Conservation (phyloP, 2,113 vertebrate species). For the Erythrocebus patas region DNA sequence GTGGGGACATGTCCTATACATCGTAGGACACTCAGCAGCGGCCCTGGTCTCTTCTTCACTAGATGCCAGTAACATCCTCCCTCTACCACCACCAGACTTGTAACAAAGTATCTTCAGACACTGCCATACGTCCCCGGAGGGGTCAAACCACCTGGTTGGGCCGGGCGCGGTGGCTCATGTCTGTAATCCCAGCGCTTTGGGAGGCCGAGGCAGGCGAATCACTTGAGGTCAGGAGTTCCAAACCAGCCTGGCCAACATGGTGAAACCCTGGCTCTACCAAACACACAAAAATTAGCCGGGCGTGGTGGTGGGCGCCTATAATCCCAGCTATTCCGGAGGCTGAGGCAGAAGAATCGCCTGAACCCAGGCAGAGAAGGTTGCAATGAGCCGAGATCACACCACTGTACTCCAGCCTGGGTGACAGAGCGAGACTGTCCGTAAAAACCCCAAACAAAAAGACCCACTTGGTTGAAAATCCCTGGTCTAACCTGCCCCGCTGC, state of each 20-base stretch:
- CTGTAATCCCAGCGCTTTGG: not conserved
- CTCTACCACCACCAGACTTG: not conserved
- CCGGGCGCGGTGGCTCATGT: not conserved
- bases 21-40: fast-evolving
- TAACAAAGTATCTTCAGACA: not conserved
- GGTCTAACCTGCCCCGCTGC: not conserved
- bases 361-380: not conserved
- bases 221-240: not conserved
- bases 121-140: not conserved
- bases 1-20: not conserved
- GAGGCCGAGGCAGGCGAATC: not conserved
- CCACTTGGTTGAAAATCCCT: not conserved
- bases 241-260: not conserved
- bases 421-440: not conserved
- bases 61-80: fast-evolving
- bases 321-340: not conserved
- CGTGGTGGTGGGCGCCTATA: not conserved
- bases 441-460: not conserved
- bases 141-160: not conserved
- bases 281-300: not conserved
- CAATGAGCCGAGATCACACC: not conserved
- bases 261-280: not conserved
- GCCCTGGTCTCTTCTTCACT: not conserved
- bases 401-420: not conserved
- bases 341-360: not conserved